Evolutionary conservation across 92 coral and sea anemone species (phyloP).

Genomic region (Umimayanthus kanabou): DNA sequence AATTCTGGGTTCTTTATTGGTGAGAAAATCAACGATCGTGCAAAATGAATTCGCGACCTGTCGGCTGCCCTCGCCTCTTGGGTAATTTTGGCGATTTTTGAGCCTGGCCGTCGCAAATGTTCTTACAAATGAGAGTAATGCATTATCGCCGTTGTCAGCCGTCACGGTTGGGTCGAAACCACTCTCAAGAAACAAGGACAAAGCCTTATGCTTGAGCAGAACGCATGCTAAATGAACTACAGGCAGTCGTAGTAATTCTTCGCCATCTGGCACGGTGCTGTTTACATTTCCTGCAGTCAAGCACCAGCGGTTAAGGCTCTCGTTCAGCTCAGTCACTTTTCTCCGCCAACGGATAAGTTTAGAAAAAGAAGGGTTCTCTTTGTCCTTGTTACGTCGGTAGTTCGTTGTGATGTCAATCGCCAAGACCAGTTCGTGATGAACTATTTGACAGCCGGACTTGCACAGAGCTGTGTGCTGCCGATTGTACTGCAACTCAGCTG

Average conservation of each 20-base stretch:
- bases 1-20: conserved; percentile 17
- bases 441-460: not conserved
- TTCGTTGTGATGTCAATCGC: conserved; percentile 3
- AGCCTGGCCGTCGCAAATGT: not conserved
- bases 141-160: not conserved
- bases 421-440: not conserved
- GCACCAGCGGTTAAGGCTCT: not conserved
- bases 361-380: not conserved
- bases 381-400: not conserved
- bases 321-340: not conserved
- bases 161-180: conserved; percentile 2
- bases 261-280: not conserved
- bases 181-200: not conserved
- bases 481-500: not conserved
- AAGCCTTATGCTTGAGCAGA: not conserved
- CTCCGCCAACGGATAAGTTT: not conserved
- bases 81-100: too few relatives aligned
- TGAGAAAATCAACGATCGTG: not conserved
- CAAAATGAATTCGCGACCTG: not conserved
- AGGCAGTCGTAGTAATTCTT: not conserved
- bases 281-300: not conserved
- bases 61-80: not conserved
- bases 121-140: not conserved
- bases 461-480: not conserved
- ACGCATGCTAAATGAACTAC: conserved; percentile 5